Evolutionary conservation across 2,113 vertebrate species (phyloP), one percentile per base, ranked within the genome.

Genomic region (Gavia stellata): DNA sequence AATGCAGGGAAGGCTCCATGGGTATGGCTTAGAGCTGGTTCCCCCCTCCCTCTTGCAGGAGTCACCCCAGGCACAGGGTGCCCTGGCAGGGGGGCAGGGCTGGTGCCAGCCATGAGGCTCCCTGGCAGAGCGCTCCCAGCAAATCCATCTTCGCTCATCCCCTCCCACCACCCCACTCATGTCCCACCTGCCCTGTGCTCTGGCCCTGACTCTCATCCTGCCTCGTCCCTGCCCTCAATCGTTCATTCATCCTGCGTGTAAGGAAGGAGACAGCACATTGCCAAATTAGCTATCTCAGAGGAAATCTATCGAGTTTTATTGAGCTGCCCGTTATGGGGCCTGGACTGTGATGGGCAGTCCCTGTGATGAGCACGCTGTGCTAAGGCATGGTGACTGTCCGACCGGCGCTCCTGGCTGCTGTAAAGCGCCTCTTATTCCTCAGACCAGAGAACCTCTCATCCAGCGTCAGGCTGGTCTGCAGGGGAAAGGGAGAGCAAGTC

Each of bases 361-460:
- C 89, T 33, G 59, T 16, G 88, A 17, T 0, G 25, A 81, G 71
- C 49, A 72, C 0, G 9, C 0, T 1, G 59, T 44, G 53, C 96
- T 96, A 96, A 13, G 82, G 96, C 77, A 97, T 93, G 92, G 95
- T 86, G 82, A 98, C 97, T 6, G 74, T 98, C 71, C 98, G 75
- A 31, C 92, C 47, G 31, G 96, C 28, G 25, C 74, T 73, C 31
- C 95, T 77, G 56, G 95, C 90, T 42, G 80, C 85, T 26, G 58
- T 26, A 55, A 92, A 97, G n/a, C 38, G 95, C 79, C 81, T 75
- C 92, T 94, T 96, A 86, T 97, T 96, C 96, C 94, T 96, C 94
- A 99, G 96, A 44, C 95, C 96, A 77, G 98, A 98, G 96, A 99
- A 99, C 80, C 98, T 97, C 58, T 98, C 98, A 61, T 98, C 97